These are phyloP conservation scores for Chelonoidis abingdonii DNA, from an alignment of 2,113 vertebrate species.

Conservation along the genomic window DNA sequence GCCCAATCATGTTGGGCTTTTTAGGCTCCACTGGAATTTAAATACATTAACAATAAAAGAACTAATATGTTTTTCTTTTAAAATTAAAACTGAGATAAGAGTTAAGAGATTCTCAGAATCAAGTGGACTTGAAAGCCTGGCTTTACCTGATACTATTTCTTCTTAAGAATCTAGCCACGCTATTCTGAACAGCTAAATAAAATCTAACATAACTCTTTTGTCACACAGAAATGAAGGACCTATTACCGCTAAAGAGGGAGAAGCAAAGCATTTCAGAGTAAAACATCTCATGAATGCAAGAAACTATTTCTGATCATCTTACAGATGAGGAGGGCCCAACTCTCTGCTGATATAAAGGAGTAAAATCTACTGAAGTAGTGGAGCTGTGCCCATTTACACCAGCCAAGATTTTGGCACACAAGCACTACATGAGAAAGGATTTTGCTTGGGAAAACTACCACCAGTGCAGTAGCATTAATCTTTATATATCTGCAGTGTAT, in stretches of 20 bases:
- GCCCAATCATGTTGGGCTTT: neutral
- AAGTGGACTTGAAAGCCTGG: neutral
- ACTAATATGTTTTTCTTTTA: neutral
- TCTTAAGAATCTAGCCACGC: neutral
- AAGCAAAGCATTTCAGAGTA: neutral
- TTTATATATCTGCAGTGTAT: neutral
- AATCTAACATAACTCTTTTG: neutral
- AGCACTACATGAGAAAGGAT: neutral
- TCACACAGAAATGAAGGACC: neutral
- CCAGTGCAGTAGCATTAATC: neutral
- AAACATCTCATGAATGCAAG: neutral
- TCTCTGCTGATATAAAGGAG: no score
- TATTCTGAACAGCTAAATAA: neutral
- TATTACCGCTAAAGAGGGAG: neutral
- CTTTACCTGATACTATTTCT: neutral
- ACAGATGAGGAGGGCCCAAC: neutral
- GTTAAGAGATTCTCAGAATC: neutral
- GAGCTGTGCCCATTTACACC: no score
- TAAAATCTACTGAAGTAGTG: no score
- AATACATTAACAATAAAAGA: neutral
- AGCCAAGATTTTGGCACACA: neutral
- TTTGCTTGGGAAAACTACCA: neutral
- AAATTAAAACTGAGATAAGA: neutral
- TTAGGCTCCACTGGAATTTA: neutral
- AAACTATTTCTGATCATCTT: neutral